Conservation (phyloP, 2,888 invertebrate species). For the Spisula subtruncata region DNA sequence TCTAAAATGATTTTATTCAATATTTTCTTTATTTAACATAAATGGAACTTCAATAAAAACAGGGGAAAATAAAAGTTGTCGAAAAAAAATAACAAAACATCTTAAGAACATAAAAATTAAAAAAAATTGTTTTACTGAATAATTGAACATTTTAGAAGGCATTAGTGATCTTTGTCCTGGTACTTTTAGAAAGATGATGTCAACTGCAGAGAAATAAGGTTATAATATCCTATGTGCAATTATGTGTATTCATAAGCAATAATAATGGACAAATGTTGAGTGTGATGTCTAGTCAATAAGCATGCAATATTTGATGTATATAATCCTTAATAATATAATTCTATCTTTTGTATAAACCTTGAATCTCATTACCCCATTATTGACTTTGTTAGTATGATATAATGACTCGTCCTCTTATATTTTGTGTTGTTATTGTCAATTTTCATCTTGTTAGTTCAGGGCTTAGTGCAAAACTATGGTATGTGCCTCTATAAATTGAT, state of each 20-base stretch:
- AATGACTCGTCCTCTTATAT: not conserved
- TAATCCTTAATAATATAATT: not conserved
- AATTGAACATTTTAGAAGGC: too few species aligned
- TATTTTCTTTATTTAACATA: too few species aligned
- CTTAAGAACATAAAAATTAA: too few species aligned
- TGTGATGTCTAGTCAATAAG: conserved; percentile 51
- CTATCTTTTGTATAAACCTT: not conserved
- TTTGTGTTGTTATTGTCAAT: not conserved
- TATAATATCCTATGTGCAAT: conserved; percentile 5
- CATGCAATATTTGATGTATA: conserved; percentile 49
- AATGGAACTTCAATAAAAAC: too few species aligned
- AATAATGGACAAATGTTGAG: conserved; percentile 28
- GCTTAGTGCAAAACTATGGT: too few species aligned
- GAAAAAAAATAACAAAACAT: too few species aligned
- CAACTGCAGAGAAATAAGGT: not conserved
- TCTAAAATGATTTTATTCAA: too few species aligned
- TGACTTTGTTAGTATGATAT: not conserved
- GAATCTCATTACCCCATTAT: not conserved
- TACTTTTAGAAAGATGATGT: too few species aligned
- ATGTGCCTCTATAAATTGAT: too few species aligned
- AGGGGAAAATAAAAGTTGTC: too few species aligned
- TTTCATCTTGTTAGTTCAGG: not conserved
- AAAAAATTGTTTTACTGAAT: too few species aligned
- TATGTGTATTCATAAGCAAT: not conserved
- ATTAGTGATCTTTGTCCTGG: too few species aligned